These are phyloP conservation scores for Morpho achilles DNA, from an alignment of 2,888 invertebrate species.

Conservation along the genomic window DNA sequence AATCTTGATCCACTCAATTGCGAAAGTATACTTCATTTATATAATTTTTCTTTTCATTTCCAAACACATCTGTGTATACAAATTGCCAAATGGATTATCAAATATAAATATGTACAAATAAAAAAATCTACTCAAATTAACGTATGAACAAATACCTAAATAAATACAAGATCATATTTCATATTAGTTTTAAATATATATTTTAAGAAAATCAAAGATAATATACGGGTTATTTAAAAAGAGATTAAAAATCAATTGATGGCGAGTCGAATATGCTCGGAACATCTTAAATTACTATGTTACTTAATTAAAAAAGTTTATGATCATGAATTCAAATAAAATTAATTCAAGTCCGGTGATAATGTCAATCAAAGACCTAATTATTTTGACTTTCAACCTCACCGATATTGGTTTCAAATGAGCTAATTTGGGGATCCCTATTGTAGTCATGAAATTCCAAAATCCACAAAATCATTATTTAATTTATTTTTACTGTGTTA, in stretches of 20 bases:
- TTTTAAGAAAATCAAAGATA: constrained; percentile 9
- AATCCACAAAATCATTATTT: background rate
- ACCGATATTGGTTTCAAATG: constrained; percentile 7
- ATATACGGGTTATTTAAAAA: constrained; percentile 7
- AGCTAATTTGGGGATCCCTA: constrained; percentile 13
- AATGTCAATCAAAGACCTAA: constrained; percentile 25
- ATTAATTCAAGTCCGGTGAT: constrained; percentile 23
- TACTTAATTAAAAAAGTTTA: constrained; percentile 20
- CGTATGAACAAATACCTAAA: no score
- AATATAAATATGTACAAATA: no score
- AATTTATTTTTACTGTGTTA: background rate
- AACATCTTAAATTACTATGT: constrained; percentile 16
- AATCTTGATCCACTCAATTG: no score
- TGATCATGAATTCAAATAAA: constrained; percentile 21
- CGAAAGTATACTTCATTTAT: no score
- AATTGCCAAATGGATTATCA: no score
- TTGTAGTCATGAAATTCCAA: background rate
- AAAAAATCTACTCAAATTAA: no score
- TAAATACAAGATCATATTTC: no score
- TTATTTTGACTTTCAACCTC: constrained; percentile 23
- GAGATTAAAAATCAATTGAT: constrained; percentile 17
- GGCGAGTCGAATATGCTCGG: constrained; percentile 14
- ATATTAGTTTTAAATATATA: background rate
- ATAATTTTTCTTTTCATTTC: no score
- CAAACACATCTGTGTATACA: no score